Percentiles rank a stretch among this genome's conserved stretches.
Conservation (phyloP, 2,888 invertebrate species). For the Asteroscopus sphinx region DNA sequence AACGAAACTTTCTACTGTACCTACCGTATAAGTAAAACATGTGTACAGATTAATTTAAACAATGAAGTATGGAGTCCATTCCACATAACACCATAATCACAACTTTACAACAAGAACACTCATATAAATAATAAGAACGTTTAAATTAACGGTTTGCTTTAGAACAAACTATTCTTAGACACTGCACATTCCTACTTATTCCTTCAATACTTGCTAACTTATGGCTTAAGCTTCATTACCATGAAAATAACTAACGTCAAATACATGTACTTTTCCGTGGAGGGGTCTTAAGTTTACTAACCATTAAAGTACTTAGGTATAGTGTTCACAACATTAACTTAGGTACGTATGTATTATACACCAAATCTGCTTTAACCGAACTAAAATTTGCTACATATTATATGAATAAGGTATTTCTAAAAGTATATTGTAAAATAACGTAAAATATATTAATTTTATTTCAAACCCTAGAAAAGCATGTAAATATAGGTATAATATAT, state of each 20-base stretch:
- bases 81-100: background rate
- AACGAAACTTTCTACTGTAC: slow-evolving; percentile 2
- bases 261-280: slow-evolving; percentile 46
- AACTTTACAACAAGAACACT: background rate
- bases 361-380: slow-evolving; percentile 51
- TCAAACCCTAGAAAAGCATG: slow-evolving; percentile 34
- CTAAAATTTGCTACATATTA: slow-evolving; percentile 28
- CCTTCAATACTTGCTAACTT: slow-evolving; percentile 50
- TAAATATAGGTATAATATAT: slow-evolving; percentile 27
- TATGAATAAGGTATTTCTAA: slow-evolving; percentile 44
- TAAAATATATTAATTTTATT: slow-evolving; percentile 29
- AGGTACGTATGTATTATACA: slow-evolving; percentile 59
- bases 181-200: slow-evolving; percentile 46
- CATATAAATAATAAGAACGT: background rate
- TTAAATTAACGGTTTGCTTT: background rate
- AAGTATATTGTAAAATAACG: slow-evolving; percentile 28
- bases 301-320: slow-evolving; percentile 35
- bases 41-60: background rate
- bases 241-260: slow-evolving; percentile 45
- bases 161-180: slow-evolving; percentile 16
- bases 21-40: too few species aligned
- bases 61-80: background rate
- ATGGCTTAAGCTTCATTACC: slow-evolving; percentile 61
- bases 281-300: slow-evolving; percentile 48
- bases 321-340: slow-evolving; percentile 46